These are phyloP conservation scores for Chaunax sp. DNA, from an alignment of 2,797 vertebrate species.

Conservation along the genomic window DNA sequence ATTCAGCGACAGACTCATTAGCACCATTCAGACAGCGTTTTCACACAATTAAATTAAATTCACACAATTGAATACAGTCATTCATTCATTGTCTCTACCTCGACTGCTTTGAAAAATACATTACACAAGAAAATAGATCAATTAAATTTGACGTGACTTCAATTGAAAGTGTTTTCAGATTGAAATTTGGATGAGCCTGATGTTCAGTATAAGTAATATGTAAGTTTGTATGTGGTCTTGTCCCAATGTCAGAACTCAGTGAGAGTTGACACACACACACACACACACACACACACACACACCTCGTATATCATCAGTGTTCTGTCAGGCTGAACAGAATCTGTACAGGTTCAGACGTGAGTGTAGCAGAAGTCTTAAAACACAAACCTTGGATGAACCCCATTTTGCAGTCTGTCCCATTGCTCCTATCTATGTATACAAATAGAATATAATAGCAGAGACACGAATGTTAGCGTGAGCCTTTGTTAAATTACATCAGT, in stretches of 20 bases:
- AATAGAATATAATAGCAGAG: conserved; percentile 42
- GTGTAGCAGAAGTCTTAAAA: conserved; percentile 15
- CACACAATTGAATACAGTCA: too few species aligned
- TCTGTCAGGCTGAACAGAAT: background rate
- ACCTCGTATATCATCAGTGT: background rate
- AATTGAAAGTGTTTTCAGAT: too few species aligned
- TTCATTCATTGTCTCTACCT: background rate
- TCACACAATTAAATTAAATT: too few species aligned
- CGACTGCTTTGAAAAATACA: background rate
- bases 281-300: too few species aligned
- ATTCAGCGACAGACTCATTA: background rate
- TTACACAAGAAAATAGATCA: background rate
- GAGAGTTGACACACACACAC: too few species aligned
- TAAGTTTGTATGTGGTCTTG: too few species aligned
- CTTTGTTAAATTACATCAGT: conserved; percentile 60
- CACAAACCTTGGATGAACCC: conserved; percentile 17
- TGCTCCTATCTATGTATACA: conserved; percentile 29
- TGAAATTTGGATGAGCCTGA: too few species aligned
- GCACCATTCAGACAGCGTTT: too few species aligned
- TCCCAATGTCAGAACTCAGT: background rate
- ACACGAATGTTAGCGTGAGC: conserved; percentile 60
- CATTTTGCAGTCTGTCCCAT: conserved; percentile 25
- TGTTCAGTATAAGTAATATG: too few species aligned
- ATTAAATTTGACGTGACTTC: background rate
- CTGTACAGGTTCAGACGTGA: background rate